A percentile compares a stretch with the other conserved stretches of the same genome.
Conservation (phyloP, 2,888 invertebrate genomes). For the Melanophora roralis region DNA sequence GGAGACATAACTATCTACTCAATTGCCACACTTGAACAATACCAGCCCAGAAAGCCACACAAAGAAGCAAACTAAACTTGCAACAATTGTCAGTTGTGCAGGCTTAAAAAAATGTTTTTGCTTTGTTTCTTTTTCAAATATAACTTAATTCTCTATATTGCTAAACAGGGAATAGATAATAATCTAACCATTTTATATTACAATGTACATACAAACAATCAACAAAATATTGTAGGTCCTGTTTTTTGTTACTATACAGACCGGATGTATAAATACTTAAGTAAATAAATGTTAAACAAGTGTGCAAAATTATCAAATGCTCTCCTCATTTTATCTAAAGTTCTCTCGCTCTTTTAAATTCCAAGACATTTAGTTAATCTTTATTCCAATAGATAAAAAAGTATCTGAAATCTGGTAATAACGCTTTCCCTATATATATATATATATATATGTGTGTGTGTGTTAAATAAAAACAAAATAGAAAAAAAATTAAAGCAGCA, state of each 20-base stretch:
- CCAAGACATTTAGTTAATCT: not conserved
- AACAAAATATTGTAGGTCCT: constrained; percentile 46
- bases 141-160: constrained; percentile 1
- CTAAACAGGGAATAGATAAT: constrained; percentile 25
- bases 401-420: constrained; percentile 22
- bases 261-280: constrained; percentile 3
- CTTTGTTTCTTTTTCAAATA: not conserved
- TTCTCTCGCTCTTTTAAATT: not conserved
- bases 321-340: not conserved
- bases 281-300: not conserved
- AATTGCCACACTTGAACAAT: constrained; percentile 29
- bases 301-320: not conserved
- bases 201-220: not conserved
- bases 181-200: constrained; percentile 13
- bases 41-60: not conserved
- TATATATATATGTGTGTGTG: constrained; percentile 5
- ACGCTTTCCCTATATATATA: not conserved
- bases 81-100: constrained; percentile 72
- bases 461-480: constrained; percentile 17
- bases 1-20: not conserved
- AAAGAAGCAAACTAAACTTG: constrained; percentile 65
- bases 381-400: constrained; percentile 53
- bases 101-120: constrained; percentile 16
- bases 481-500: not conserved
- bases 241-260: constrained; percentile 17